Conservation (phyloP, 2,113 vertebrate genomes). For the Anseranas semipalmata region DNA sequence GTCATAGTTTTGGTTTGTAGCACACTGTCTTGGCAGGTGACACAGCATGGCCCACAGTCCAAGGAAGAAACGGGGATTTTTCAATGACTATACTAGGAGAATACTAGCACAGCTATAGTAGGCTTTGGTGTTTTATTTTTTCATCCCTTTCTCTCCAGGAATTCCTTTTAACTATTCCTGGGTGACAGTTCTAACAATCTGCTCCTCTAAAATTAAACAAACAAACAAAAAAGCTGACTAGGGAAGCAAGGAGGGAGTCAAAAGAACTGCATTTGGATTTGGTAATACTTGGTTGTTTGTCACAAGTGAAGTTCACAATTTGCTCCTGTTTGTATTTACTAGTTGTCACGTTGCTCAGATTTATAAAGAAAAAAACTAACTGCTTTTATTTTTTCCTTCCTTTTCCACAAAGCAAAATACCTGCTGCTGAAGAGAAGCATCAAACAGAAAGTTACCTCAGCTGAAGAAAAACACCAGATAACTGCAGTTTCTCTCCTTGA, state of each 20-base stretch:
- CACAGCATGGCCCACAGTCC: no score
- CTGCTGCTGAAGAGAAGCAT: slow-evolving; percentile 49
- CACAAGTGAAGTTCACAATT: not conserved
- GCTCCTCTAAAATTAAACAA: not conserved
- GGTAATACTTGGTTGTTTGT: not conserved
- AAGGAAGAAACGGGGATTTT: no score
- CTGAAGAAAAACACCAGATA: slow-evolving; percentile 55
- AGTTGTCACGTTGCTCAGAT: not conserved
- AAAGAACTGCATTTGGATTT: not conserved
- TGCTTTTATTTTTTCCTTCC: not conserved
- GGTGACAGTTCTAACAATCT: not conserved
- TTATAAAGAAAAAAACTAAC: not conserved
- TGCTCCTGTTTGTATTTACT: not conserved
- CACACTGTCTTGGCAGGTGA: no score
- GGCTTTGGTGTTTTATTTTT: no score
- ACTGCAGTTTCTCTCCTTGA: slow-evolving; percentile 32
- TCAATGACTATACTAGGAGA: no score
- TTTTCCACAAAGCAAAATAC: not conserved
- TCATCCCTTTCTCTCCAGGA: no score
- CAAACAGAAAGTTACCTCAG: slow-evolving; percentile 14
- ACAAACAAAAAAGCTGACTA: not conserved
- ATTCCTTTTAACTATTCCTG: not conserved
- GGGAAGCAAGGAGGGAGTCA: not conserved
- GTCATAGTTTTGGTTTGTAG: no score
- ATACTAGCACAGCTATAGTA: no score